Evolutionary conservation across 2,113 vertebrate genomes (phyloP).

Genomic region (Bubo blakistoni): DNA sequence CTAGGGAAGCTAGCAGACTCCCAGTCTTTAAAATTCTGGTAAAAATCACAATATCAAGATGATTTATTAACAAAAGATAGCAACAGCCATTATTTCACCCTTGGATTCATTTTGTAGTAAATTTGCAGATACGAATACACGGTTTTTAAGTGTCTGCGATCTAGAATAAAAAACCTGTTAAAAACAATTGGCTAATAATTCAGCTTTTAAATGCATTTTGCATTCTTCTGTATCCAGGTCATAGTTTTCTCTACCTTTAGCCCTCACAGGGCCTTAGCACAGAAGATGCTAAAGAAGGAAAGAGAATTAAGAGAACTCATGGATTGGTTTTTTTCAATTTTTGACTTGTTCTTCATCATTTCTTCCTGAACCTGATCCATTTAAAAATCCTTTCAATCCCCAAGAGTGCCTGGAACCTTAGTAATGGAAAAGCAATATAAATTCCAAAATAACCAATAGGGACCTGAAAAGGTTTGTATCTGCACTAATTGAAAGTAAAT

Average conservation of each 20-base stretch:
- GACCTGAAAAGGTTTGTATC: slow-evolving; percentile 64
- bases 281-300: neutral
- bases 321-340: neutral
- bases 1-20: neutral
- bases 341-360: neutral
- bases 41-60: neutral
- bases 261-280: neutral
- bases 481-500: slow-evolving; percentile 57
- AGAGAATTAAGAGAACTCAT: neutral
- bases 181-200: neutral
- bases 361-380: neutral
- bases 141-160: neutral
- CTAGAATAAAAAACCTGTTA: neutral
- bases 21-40: neutral
- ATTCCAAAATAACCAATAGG: slow-evolving; percentile 58
- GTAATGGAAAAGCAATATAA: slow-evolving; percentile 73
- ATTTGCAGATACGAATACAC: neutral
- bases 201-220: neutral
- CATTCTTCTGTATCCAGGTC: neutral
- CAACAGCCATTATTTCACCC: neutral
- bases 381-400: slow-evolving; percentile 43
- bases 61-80: neutral
- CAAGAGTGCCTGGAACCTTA: slow-evolving; percentile 75
- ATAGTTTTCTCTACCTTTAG: neutral
- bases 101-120: neutral